A percentile compares a stretch with the other conserved stretches of the same genome.
Conservation (phyloP, 2,113 vertebrate genomes). For the Cyrtonyx montezumae region DNA sequence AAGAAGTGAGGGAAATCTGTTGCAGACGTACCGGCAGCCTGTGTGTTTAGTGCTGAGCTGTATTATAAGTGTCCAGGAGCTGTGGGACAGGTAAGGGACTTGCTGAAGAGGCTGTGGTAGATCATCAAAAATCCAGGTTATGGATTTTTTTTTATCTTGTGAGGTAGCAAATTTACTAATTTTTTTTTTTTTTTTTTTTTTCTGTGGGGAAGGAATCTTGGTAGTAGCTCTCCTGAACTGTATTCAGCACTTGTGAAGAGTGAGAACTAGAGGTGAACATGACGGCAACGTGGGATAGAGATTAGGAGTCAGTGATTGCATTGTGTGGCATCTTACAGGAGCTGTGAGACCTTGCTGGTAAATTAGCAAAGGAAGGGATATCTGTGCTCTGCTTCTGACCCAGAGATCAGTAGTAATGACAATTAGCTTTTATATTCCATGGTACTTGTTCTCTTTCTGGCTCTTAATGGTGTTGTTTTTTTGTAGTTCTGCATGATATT, state of each 20-base stretch:
- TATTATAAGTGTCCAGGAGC: background rate
- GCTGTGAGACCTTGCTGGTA: background rate
- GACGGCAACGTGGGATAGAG: background rate
- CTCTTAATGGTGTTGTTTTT: background rate
- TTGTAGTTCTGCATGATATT: background rate
- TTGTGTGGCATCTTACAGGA: background rate
- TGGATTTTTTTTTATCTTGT: accelerated
- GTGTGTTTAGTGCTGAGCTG: background rate
- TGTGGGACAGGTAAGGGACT: background rate
- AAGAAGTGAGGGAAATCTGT: background rate
- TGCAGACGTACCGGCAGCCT: background rate
- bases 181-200: background rate
- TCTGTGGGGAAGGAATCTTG: background rate
- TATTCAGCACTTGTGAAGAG: background rate
- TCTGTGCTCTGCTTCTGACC: background rate
- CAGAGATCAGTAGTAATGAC: background rate
- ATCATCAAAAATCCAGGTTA: no score
- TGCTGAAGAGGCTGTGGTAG: background rate
- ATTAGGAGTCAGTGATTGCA: accelerated
- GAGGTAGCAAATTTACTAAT: background rate
- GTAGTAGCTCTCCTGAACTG: background rate
- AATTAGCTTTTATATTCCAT: background rate
- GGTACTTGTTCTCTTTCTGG: background rate
- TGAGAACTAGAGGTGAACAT: background rate
- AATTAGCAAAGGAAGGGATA: background rate